These are phyloP conservation scores for Tenthredo livida DNA, from an alignment of 2,888 invertebrate genomes.

Conservation along the genomic window DNA sequence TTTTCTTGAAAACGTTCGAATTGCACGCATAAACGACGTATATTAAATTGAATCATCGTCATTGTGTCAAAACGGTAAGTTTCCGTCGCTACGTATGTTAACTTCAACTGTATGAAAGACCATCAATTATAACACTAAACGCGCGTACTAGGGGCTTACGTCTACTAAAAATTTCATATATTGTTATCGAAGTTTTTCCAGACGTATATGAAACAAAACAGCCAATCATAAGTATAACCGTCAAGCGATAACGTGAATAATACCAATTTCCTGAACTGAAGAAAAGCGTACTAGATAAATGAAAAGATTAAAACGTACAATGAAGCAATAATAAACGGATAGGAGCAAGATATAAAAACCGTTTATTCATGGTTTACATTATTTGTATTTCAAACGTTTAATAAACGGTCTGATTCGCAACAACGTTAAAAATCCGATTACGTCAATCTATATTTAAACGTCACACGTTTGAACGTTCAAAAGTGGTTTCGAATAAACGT, in stretches of 20 bases:
- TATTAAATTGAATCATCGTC: background rate
- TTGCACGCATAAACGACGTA: background rate
- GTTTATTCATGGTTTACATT: background rate
- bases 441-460: background rate
- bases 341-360: background rate
- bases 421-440: background rate
- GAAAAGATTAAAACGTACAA: background rate
- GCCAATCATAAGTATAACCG: background rate
- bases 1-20: background rate
- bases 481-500: background rate
- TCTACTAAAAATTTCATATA: background rate
- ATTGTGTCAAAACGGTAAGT: background rate
- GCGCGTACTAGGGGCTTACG: background rate
- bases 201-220: background rate
- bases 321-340: constrained; percentile 3
- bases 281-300: background rate
- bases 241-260: background rate
- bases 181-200: background rate
- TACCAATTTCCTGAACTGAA: background rate
- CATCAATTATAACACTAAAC: background rate
- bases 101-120: background rate
- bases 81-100: background rate
- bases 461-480: background rate
- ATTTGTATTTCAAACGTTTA: constrained; percentile 3
- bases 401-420: background rate